phyloP scores from a whole-genome alignment of 1,140 invertebrate genomes.

The Eupeodes corollae region DNA sequence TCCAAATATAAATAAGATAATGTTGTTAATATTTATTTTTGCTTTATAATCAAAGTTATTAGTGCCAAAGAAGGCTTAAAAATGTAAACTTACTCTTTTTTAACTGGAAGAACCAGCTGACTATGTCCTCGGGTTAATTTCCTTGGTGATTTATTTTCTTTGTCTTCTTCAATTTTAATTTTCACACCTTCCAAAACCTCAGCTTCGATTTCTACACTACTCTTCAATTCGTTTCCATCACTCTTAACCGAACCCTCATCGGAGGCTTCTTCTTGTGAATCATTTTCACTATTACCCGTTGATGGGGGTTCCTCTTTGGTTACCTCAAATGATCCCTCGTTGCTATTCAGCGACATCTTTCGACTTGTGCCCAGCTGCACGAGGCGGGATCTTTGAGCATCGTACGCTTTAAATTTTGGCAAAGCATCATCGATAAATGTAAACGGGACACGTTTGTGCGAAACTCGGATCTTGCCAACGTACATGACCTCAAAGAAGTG shows the following conservation, averaged over 20 bases:
- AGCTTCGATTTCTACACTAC: constrained; percentile 5
- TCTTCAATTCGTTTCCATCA: constrained; percentile 5
- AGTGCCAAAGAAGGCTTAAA: constrained; percentile 3
- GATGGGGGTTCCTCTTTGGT: constrained; percentile 9
- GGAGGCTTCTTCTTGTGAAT: background rate
- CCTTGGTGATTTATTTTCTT: constrained; percentile 27
- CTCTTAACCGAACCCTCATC: constrained; percentile 2
- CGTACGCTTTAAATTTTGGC: constrained; percentile 68
- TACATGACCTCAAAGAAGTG: constrained; percentile 82
- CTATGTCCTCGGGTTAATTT: constrained; percentile 26
- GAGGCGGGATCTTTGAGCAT: constrained; percentile 54
- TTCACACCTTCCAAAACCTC: background rate
- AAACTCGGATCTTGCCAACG: constrained; percentile 76
- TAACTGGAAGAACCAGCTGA: constrained; percentile 25
- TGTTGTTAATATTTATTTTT: background rate
- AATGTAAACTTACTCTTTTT: constrained; percentile 28
- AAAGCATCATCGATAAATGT: constrained; percentile 84
- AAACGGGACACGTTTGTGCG: constrained; percentile 72
- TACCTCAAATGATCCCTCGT: constrained; percentile 21
- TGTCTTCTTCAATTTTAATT: constrained; percentile 3
- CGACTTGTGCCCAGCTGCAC: constrained; percentile 31
- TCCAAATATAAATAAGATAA: background rate
- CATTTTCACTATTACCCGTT: background rate
- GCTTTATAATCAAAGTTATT: background rate
- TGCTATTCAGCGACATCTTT: constrained; percentile 31